Evolutionary conservation across 2,888 invertebrate genomes (phyloP), one percentile per base, ranked within the genome.

Genomic region (Apoderus coryli): DNA sequence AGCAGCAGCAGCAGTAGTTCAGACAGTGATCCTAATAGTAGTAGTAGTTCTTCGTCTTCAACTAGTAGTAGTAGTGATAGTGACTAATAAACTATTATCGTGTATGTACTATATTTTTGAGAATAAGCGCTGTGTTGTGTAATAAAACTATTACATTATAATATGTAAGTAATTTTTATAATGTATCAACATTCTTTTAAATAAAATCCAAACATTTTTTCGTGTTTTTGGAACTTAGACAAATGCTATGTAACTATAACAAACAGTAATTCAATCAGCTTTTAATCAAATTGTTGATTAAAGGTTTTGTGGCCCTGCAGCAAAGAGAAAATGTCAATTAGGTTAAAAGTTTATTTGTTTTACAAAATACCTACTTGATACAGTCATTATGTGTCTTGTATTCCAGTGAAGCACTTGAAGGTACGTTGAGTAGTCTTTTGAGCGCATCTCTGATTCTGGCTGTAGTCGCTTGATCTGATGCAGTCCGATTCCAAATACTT

Each of bases 401-500:
- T 65, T 96, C 96, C 71, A 98, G 78, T 50, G 85, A 75, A 50
- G 86, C 82, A 60, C 80, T 78, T 31, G 81, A 68, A 40, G 95
- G 95, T 57, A 98, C 75, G 66, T 95, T 90, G 53, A 98, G 71
- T 53, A 96, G 81, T 57, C 95, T 74, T 48, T 88, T 80, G 49
- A 98, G 64, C 25, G 92, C 90, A 64, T 98, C 96, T 43, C 93
- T 72, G 49, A 98, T 95, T 50, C 92, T 72, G 42, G 76, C 76
- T 46, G 88, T 90, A 42, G 86, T 85, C 41, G 70, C 72, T 52
- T 76, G 72, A 65, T 96, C 93, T 41, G 80, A 73, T 31, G 95
- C 89, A 44, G 88, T 92, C 59, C 85, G 77, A 63, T 95, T 95
- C 95, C 96, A 96, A 49, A 96, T 76, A 43, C 92, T 89, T 51